Base-by-base conservation (phyloP, 1,140 invertebrate species). In the Stratiolaelaps scimitus region DNA sequence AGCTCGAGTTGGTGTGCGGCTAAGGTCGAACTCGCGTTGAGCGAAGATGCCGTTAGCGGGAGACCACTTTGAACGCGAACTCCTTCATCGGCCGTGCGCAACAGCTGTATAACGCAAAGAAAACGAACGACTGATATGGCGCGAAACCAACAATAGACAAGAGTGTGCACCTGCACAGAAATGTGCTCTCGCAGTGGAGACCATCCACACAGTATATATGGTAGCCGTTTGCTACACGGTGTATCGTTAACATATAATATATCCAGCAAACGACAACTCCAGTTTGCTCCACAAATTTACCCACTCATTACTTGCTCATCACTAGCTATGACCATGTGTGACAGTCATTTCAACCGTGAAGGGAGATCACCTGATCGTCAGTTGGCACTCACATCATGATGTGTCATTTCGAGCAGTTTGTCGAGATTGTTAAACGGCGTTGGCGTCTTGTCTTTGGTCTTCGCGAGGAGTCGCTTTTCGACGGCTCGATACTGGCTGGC, bases 361-460 rank as follows among this genome's bases (percentile, higher is more conserved):
- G n/a, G n/a, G n/a, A n/a, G n/a, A n/a, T n/a, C n/a, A n/a, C n/a
- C n/a, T n/a, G n/a, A n/a, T n/a, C n/a, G n/a, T n/a, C n/a, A n/a
- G n/a, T n/a, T n/a, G 73, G 45, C 28, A 66, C 67, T 69, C 28
- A 88, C 81, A 70, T 84, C 81, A 69, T 78, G 75, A 71, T 84
- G 81, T 10, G 85, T 86, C 56, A 85, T 83, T 67, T 83, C 81
- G 67, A 89, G 76, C 26, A 89, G 74, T 19, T 81, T 82, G 73
- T 87, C 83, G 23, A 88, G 74, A 69, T 84, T 81, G 34, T 81
- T 82, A 64, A 88, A 78, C 30, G 85, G 81, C 1, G 81, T 79
- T 1, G 86, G 85, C 45, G 84, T 86, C 73, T 85, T 83, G 66
- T 87, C 84, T 69, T 85, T 83, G 72, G 85, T 85, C 73, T 86